Base-by-base conservation (phyloP, 2,888 invertebrate genomes). In the Cynaeus angustus region DNA sequence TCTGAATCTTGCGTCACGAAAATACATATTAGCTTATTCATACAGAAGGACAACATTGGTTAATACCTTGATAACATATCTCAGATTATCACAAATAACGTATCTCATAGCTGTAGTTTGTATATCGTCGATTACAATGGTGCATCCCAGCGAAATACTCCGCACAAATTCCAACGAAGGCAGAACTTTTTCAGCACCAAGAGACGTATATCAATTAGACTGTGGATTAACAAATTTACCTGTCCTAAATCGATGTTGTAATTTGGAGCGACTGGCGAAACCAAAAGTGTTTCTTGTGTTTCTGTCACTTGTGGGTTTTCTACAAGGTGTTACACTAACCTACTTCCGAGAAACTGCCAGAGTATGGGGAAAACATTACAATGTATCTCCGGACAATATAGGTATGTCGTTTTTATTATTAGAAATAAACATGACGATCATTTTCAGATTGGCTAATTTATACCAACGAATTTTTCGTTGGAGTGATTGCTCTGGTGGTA, bases 401-500 rank as follows among this genome's bases (percentile, higher is more conserved):
- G 87, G 88, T 88, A 83, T 83, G 85, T 83, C 30, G 5, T 6
- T 45, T 4, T 33, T 9, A 28, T 33, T 9, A 33, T 2, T 16
- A 21, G 4, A 1, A 21, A 21, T 16, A 16, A 33, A 13, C 45
- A 41, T 52, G 1, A 48, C 33, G 2, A 14, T 10, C 16, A 69
- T 70, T 85, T 85, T 9, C 75, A 91, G 91, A 89, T 78, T 90
- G 89, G 89, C 79, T 90, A 0, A 78, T 89, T 26, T 86, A 88
- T 3, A 82, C 85, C 50, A 87, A 88, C 69, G 88, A 89, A 41
- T 82, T 90, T 3, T 86, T 88, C 52, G 87, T 88, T 71, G 87
- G 88, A 1, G 16, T 88, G 3, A 82, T 89, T 37, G 89, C 88
- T 0, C 73, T 90, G 14, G 62, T 82, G 0, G 81, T 90, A 10